Base-by-base conservation (phyloP, 2,888 invertebrate genomes). In the Noctua comes region DNA sequence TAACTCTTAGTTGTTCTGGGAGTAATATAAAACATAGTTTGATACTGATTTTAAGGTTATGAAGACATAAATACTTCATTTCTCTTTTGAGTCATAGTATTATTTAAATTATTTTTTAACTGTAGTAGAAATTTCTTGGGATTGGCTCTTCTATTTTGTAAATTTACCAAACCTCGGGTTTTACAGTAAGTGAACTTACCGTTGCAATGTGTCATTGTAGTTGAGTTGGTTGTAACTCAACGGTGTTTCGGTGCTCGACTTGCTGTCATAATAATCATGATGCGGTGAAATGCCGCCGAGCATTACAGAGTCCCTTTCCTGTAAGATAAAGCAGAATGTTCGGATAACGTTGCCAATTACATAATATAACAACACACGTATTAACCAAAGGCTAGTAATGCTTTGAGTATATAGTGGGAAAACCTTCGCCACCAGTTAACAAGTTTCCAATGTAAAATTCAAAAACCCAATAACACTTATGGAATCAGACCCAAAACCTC, bases 151-250 rank as follows among this genome's bases (percentile, higher is more conserved):
- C 36, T 36, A 13, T 2, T 40, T 13, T 65, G 1, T 24, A 36
- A 65, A 40, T 11, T 5, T 65, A 2, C 11, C 21, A 6, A 57
- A 27, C 21, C 10, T 31, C 31, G 59, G n/a, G 46, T 21, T 24
- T 64, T 4, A 40, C 7, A 11, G 8, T 43, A 64, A 31, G 43
- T 16, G n/a, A 66, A 65, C 86, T 87, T 89, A 98, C 97, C 98
- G 97, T 91, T 98, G 97, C 83, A 98, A 95, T 90, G 98, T 99
- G 90, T 98, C 98, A 89, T 98, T 98, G 92, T 98, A 99, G 94
- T 98, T 99, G 13, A 99, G 97, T 92, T 98, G 98, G 90, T 98
- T 98, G 96, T 99, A 99, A 91, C 98, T 98, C 13, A 98, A 97
- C 0, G 98, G 98, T 0, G 98, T 98, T 90, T 98, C 98, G 0